These are phyloP conservation scores for Anabacerthia variegaticeps DNA, from an alignment of 2,797 vertebrate species.

Conservation along the genomic window DNA sequence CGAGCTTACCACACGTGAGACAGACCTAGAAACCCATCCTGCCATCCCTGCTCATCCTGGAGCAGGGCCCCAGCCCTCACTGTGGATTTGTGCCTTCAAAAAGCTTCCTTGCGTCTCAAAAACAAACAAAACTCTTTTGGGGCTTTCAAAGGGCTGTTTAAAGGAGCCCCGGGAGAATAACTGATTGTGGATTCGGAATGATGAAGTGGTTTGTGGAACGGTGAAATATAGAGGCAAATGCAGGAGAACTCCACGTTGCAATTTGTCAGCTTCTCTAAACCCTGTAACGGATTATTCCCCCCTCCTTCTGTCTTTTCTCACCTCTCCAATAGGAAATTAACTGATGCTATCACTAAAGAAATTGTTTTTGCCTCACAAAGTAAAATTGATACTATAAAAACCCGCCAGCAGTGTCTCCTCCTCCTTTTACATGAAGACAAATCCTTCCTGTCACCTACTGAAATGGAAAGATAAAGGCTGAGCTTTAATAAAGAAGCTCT, in stretches of 20 bases:
- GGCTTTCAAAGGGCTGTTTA: constrained; percentile 54
- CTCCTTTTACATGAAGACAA: constrained; percentile 66
- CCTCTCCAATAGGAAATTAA: constrained; percentile 79
- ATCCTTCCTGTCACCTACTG: constrained; percentile 62
- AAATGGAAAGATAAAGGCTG: constrained; percentile 68
- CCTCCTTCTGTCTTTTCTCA: constrained; percentile 7
- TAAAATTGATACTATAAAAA: constrained; percentile 72
- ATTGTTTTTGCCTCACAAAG: constrained; percentile 77
- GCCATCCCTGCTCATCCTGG: neutral
- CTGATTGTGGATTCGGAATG: constrained; percentile 52
- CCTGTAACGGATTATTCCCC: constrained; percentile 56
- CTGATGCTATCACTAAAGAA: constrained; percentile 77
- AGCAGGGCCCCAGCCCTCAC: neutral
- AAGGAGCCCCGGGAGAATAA: constrained; percentile 44
- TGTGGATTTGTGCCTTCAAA: neutral
- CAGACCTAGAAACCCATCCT: neutral
- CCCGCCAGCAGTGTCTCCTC: constrained; percentile 58
- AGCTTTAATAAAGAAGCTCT: constrained; percentile 61
- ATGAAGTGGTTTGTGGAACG: constrained; percentile 30
- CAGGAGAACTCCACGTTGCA: constrained; percentile 38
- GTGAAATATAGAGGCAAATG: constrained; percentile 50
- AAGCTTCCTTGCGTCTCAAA: neutral
- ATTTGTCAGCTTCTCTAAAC: constrained; percentile 70
- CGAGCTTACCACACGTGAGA: rapidly evolving
- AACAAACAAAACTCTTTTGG: constrained; percentile 45